phyloP scores from a whole-genome alignment of 92 coral and sea anemone species.

The Epizoanthus ramosus region DNA sequence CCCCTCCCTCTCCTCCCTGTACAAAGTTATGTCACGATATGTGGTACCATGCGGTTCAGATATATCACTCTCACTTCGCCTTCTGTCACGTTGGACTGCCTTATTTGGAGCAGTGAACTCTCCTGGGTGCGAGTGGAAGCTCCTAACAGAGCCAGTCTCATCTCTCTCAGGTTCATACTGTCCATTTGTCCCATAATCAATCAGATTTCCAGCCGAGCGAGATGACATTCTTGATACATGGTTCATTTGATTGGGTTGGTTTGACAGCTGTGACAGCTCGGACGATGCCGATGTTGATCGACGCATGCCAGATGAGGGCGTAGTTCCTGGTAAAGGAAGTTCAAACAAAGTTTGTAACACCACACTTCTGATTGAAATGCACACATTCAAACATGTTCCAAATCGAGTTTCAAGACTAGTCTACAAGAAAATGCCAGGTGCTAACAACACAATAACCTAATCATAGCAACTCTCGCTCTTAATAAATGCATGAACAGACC shows the following conservation, averaged over 20 bases:
- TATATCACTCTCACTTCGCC: conserved; percentile 81
- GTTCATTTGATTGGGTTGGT: conserved; percentile 40
- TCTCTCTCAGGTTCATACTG: conserved; percentile 48
- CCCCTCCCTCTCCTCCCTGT: conserved; percentile 80
- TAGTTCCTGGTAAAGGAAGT: conserved; percentile 46
- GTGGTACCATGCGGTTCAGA: conserved; percentile 67
- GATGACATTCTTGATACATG: conserved; percentile 65
- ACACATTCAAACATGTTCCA: too few species aligned
- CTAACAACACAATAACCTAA: too few species aligned
- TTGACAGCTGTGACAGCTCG: conserved; percentile 43
- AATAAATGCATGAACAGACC: neutral
- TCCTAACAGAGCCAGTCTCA: conserved; percentile 57
- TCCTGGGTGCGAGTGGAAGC: conserved; percentile 61
- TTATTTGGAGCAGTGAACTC: conserved; percentile 24
- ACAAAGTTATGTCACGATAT: conserved; percentile 69
- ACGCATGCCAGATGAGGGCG: conserved; percentile 65
- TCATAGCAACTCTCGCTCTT: too few species aligned
- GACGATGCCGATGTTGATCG: conserved; percentile 71
- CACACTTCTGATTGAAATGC: too few species aligned
- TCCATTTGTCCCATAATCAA: conserved; percentile 65
- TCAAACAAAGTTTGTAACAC: neutral
- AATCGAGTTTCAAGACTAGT: too few species aligned
- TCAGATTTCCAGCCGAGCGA: conserved; percentile 91
- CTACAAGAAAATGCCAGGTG: too few species aligned
- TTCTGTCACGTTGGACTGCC: conserved; percentile 60